Evolutionary conservation across 2,113 vertebrate genomes (phyloP).

Genomic region (Pao palembangensis): DNA sequence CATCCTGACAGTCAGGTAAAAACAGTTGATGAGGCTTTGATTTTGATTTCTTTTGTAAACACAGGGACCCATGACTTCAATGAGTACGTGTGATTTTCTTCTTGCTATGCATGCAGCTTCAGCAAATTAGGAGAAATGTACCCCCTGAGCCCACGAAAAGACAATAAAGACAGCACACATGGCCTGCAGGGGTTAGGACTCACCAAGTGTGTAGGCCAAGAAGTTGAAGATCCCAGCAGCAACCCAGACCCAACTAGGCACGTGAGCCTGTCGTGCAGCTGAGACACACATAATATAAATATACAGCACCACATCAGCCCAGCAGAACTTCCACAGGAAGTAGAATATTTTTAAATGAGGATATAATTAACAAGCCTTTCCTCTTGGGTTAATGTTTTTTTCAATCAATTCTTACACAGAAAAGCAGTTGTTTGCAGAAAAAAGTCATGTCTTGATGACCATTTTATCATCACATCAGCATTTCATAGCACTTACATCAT

Average conservation of each 20-base stretch:
- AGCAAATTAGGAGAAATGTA: conserved; percentile 1
- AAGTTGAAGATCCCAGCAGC: conserved; percentile 95
- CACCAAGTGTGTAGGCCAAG: conserved; percentile 92
- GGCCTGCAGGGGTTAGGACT: conserved; percentile 55
- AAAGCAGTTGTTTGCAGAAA: background rate
- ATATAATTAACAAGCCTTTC: too few species aligned
- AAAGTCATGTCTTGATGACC: background rate
- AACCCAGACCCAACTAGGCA: conserved; percentile 91
- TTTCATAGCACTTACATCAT: background rate
- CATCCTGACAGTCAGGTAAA: too few species aligned
- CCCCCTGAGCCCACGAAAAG: conserved; percentile 3
- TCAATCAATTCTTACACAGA: too few species aligned
- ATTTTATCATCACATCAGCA: background rate
- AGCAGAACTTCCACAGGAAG: background rate
- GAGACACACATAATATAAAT: conserved; percentile 45
- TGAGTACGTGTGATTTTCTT: background rate
- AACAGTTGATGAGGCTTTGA: too few species aligned
- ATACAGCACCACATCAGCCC: conserved; percentile 4
- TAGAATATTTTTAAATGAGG: too few species aligned
- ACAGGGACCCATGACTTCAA: too few species aligned
- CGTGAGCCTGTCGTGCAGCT: conserved; percentile 84
- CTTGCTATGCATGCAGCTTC: background rate
- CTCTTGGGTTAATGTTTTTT: too few species aligned
- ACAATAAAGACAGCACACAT: conserved; percentile 8
- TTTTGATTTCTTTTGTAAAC: too few species aligned